Base-by-base conservation (phyloP, 2,888 invertebrate genomes). In the Leptarthrus brevirostris region DNA sequence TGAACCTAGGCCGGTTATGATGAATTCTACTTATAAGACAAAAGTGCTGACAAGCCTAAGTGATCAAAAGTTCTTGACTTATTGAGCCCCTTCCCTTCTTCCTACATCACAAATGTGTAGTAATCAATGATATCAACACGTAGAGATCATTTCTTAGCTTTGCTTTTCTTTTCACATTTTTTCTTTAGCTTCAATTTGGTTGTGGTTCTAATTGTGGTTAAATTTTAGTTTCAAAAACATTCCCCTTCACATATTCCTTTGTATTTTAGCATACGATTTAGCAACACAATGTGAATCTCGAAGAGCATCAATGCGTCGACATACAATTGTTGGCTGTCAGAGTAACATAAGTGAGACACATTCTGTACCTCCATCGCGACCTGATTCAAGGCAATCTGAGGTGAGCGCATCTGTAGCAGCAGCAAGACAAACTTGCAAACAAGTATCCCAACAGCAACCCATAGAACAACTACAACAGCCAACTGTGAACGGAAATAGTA, bases 241-340 rank as follows among this genome's bases (percentile, higher is more conserved):
- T 14, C 14, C 24, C n/a, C 10, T 30, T 4, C n/a, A 47, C n/a
- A 47, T 47, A n/a, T 10, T 14, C 16, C n/a, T n/a, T 3, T 47
- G 14, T 5, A 5, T 47, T 81, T 8, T 86, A 90, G 93, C 93
- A 54, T 94, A 94, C 82, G 94, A 94, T 85, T 86, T 94, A 83
- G 94, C 94, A 76, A 92, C 93, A 54, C 93, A 93, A 82, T 91
- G 92, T 81, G 92, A 92, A 73, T 90, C 91, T 53, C 87, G 92
- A 73, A 88, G 91, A 72, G 90, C 89, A 54, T 90, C 90, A 24
- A 87, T 88, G 86, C 87, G 90, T 71, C 90, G 90, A 74, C 93
- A 91, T 84, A 92, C 88, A 75, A 88, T 89, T 16, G 90, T 89
- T 78, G 89, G 90, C 75, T 88, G 84, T 85, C 85, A 85, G 77